Conservation (phyloP, 92 coral and sea anemone genomes). For the Parazoanthus swiftii region DNA sequence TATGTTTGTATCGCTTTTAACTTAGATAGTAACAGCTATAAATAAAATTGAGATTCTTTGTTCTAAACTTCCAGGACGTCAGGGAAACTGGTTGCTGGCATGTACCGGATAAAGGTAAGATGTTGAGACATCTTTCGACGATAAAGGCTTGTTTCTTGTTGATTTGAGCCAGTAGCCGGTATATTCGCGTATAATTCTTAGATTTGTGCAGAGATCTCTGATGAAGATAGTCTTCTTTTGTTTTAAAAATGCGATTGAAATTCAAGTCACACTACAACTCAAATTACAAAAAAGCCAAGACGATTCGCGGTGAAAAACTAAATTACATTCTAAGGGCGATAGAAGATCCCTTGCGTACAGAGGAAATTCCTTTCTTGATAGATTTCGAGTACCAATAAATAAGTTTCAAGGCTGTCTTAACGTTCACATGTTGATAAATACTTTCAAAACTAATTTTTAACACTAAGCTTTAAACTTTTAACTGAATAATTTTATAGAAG, state of each 20-base stretch:
- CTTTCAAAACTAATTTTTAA: neutral
- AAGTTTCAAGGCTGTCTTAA: neutral
- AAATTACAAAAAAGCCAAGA: neutral
- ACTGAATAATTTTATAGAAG: neutral
- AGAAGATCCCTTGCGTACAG: neutral
- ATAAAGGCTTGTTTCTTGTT: neutral
- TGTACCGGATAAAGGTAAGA: neutral
- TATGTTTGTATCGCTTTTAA: neutral
- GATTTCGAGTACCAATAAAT: neutral
- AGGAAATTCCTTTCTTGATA: neutral
- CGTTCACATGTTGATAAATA: neutral
- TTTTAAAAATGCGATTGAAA: neutral
- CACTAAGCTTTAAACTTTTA: neutral
- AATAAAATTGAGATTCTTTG: neutral
- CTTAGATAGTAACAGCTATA: constrained; percentile 2
- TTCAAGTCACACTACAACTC: neutral
- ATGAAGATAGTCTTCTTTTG: neutral
- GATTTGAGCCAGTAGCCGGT: neutral
- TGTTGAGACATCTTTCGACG: neutral
- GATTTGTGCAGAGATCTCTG: neutral
- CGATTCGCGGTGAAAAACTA: neutral
- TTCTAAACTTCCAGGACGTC: constrained; percentile 10
- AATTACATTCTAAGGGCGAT: neutral
- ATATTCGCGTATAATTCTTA: constrained; percentile 4
- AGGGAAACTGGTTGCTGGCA: constrained; percentile 1